A percentile compares a stretch with the other conserved stretches of the same genome.
Conservation (phyloP, 2,113 vertebrate species). For the Amazona vittata region DNA sequence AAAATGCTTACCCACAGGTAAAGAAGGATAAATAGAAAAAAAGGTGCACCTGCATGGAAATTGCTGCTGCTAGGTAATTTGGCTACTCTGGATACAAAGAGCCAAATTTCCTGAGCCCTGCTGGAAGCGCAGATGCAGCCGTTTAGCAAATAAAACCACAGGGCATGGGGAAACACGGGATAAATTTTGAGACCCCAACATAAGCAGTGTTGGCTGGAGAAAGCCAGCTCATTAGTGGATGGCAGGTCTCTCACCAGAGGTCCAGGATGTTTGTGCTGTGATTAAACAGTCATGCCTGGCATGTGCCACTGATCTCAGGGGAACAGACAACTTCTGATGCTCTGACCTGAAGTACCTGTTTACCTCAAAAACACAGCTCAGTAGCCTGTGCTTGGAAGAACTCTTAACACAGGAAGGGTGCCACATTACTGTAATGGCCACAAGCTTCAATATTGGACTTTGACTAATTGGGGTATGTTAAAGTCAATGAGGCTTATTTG, state of each 20-base stretch:
- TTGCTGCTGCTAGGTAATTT: background rate
- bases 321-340: background rate
- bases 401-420: background rate
- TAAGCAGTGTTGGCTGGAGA: background rate
- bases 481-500: background rate
- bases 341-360: background rate
- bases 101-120: background rate
- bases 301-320: background rate
- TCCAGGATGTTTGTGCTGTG: background rate
- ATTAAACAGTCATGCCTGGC: background rate
- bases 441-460: background rate
- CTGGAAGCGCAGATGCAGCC: background rate
- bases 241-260: background rate
- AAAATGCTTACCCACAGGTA: background rate
- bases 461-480: background rate
- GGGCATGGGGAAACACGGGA: background rate
- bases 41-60: constrained; percentile 11
- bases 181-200: background rate
- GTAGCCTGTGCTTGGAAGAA: background rate
- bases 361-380: background rate
- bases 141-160: background rate
- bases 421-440: background rate
- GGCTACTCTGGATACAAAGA: background rate
- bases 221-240: background rate
- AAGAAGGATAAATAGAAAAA: background rate